Evolutionary conservation across 2,888 invertebrate species (phyloP).

Genomic region (Apodemia zela): DNA sequence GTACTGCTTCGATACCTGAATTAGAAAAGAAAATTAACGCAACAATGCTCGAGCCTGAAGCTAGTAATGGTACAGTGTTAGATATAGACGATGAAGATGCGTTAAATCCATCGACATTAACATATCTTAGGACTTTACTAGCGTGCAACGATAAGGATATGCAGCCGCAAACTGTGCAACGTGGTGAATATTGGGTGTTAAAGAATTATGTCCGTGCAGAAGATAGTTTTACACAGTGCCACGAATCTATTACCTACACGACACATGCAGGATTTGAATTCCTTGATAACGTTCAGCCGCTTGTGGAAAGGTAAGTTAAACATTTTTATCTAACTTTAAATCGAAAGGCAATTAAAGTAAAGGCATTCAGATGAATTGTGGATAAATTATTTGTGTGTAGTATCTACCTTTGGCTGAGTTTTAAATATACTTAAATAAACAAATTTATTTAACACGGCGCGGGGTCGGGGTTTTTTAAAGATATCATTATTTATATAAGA

Average conservation of each 20-base stretch:
- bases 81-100: slow-evolving; percentile 63
- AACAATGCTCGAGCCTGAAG: slow-evolving; percentile 53
- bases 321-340: neutral
- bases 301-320: slow-evolving; percentile 84
- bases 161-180: slow-evolving; percentile 82
- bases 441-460: too few species aligned
- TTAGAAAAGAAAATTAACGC: slow-evolving; percentile 58
- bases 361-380: neutral
- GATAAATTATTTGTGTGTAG: neutral
- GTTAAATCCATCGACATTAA: slow-evolving; percentile 57
- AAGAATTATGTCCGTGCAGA: slow-evolving; percentile 91
- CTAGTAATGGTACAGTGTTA: slow-evolving; percentile 51
- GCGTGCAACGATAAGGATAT: slow-evolving; percentile 84
- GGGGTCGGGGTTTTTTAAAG: too few species aligned
- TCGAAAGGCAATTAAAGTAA: neutral
- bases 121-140: slow-evolving; percentile 68
- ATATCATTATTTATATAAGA: too few species aligned
- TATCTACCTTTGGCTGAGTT: neutral
- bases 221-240: slow-evolving; percentile 84
- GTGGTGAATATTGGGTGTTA: slow-evolving; percentile 93
- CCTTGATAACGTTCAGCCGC: slow-evolving; percentile 92
- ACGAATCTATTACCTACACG: slow-evolving; percentile 93
- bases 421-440: neutral
- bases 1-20: slow-evolving; percentile 60
- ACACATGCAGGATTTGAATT: slow-evolving; percentile 96